Percentiles rank a stretch among this genome's conserved stretches.
Conservation (phyloP, 2,797 vertebrate species). For the Garrulus glandarius region DNA sequence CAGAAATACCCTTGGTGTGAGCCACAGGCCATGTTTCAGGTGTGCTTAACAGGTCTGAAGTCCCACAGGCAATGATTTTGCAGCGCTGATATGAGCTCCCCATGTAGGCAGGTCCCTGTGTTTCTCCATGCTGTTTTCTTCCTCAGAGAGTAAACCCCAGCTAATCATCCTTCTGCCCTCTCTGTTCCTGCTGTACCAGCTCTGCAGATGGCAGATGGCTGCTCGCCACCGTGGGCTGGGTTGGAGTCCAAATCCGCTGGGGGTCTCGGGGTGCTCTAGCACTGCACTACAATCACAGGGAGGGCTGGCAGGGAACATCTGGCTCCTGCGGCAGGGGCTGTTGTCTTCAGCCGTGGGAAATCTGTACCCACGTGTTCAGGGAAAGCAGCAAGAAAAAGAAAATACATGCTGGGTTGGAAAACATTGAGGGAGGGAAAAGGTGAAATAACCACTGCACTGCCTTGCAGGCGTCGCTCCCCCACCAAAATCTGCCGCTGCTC, state of each 20-base stretch:
- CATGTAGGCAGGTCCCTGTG: not conserved
- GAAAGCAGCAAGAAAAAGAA: not conserved
- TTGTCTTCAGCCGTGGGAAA: not conserved
- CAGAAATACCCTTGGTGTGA: not conserved
- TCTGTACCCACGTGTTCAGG: not conserved
- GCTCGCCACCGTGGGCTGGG: not conserved
- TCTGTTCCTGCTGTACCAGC: not conserved
- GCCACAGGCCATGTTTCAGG: not conserved
- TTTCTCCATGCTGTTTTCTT: not conserved
- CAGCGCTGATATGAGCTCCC: not conserved
- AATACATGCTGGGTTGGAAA: not conserved
- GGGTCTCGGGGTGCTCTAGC: fast-evolving
- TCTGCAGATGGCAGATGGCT: not conserved
- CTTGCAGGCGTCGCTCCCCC: not conserved
- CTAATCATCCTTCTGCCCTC: not conserved
- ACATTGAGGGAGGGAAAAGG: fast-evolving
- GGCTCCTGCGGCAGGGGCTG: not conserved
- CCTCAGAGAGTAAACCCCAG: not conserved
- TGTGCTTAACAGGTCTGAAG: not conserved
- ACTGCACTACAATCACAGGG: fast-evolving
- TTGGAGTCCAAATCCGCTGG: not conserved
- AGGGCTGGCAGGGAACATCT: not conserved
- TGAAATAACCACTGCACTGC: not conserved
- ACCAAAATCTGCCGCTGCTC: fast-evolving
- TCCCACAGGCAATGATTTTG: not conserved